A percentile compares a stretch with the other conserved stretches of the same genome.
Evolutionary conservation across 1,140 invertebrate genomes (phyloP).

Genomic region (Lucilia cuprina): DNA sequence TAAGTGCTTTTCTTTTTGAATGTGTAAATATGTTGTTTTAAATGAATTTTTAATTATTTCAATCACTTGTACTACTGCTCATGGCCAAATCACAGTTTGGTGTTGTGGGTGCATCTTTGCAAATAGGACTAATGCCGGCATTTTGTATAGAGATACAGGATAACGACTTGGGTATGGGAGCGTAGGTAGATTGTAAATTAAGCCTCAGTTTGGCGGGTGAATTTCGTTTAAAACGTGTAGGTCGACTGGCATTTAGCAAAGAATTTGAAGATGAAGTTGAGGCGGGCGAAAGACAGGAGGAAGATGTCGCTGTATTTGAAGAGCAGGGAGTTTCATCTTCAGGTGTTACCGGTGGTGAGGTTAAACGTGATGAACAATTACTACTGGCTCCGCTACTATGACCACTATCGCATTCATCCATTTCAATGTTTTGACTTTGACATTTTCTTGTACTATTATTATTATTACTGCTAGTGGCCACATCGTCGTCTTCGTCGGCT

Average conservation of each 20-base stretch:
- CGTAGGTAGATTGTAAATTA: conserved; percentile 53
- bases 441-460: neutral
- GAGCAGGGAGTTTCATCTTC: conserved; percentile 51
- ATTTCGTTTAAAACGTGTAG: conserved; percentile 53
- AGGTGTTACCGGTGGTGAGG: conserved; percentile 54
- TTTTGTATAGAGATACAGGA: conserved; percentile 56
- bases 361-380: conserved; percentile 56
- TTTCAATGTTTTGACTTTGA: conserved; percentile 44
- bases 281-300: conserved; percentile 29
- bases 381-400: conserved; percentile 41
- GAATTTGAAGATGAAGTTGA: conserved; percentile 33
- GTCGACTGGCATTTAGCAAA: conserved; percentile 48
- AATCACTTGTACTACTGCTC: conserved; percentile 36
- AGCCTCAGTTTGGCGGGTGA: conserved; percentile 57
- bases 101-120: conserved; percentile 45
- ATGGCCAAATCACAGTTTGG: conserved; percentile 40
- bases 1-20: neutral
- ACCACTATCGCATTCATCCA: conserved; percentile 39
- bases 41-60: neutral
- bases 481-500: too few relatives aligned
- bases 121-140: conserved; percentile 43
- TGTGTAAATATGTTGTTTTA: neutral
- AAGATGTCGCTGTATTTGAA: conserved; percentile 41
- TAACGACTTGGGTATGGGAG: conserved; percentile 52
- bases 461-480: neutral